A percentile compares a stretch with the other conserved stretches of the same genome.
Conservation (phyloP, 2,888 invertebrate genomes). For the Pegoplata infirma region DNA sequence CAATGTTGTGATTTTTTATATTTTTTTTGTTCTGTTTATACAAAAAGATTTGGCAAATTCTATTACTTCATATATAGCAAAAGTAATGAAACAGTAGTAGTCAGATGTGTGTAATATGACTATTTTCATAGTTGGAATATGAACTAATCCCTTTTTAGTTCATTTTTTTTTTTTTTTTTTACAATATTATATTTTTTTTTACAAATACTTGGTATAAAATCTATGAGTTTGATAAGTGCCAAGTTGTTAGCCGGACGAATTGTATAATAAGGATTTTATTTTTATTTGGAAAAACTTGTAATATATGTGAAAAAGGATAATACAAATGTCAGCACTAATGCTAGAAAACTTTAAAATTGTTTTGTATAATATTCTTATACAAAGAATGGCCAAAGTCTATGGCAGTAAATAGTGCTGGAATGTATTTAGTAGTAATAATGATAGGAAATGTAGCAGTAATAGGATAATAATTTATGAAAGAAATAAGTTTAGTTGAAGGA, state of each 20-base stretch:
- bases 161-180: conserved; percentile 17
- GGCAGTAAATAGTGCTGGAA: background rate
- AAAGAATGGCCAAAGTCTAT: background rate
- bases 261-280: too few species aligned
- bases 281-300: background rate
- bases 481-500: too few species aligned
- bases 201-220: conserved; percentile 43
- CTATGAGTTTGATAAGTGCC: conserved; percentile 45
- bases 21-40: too few species aligned
- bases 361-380: background rate
- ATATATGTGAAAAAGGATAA: conserved; percentile 26
- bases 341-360: conserved; percentile 1
- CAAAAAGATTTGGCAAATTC: conserved; percentile 34
- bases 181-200: background rate
- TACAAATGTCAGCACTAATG: conserved; percentile 45
- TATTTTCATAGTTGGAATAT: background rate
- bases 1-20: conserved; percentile 17
- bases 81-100: conserved; percentile 25
- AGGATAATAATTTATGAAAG: too few species aligned
- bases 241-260: too few species aligned
- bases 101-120: conserved; percentile 26
- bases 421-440: too few species aligned
- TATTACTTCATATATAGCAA: conserved; percentile 25
- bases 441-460: too few species aligned
- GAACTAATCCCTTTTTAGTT: too few species aligned